These are phyloP conservation scores for Sitta europaea DNA, from an alignment of 2,113 vertebrate genomes.

Conservation along the genomic window DNA sequence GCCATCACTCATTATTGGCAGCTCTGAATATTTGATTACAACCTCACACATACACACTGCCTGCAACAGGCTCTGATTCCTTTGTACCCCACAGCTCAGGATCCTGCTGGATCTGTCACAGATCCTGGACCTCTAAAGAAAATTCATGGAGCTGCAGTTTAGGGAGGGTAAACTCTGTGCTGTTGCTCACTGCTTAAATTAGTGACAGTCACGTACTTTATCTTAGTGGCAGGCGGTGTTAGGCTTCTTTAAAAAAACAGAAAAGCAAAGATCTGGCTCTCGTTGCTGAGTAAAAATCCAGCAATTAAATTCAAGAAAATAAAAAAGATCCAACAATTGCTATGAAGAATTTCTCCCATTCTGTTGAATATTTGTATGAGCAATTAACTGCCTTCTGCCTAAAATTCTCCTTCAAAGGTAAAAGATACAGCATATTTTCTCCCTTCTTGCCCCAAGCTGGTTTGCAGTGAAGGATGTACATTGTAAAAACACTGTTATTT, in stretches of 20 bases:
- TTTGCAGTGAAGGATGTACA: background rate
- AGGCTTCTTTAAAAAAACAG: background rate
- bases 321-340: background rate
- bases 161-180: background rate
- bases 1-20: constrained; percentile 28
- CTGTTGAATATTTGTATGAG: background rate
- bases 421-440: background rate
- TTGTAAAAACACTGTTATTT: background rate
- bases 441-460: background rate
- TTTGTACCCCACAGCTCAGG: background rate
- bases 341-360: background rate
- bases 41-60: background rate
- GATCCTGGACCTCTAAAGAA: background rate
- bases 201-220: background rate
- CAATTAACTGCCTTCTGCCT: background rate
- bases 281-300: background rate
- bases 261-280: background rate
- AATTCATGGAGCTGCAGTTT: background rate
- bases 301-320: background rate
- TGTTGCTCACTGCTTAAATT: background rate
- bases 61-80: background rate
- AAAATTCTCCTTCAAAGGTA: background rate
- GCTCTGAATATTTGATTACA: background rate
- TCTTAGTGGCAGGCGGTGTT: background rate
- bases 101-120: background rate